Percentiles rank a stretch among this genome's conserved stretches.
Evolutionary conservation across 2,888 invertebrate genomes (phyloP).

Genomic region (Acleris sparsana): DNA sequence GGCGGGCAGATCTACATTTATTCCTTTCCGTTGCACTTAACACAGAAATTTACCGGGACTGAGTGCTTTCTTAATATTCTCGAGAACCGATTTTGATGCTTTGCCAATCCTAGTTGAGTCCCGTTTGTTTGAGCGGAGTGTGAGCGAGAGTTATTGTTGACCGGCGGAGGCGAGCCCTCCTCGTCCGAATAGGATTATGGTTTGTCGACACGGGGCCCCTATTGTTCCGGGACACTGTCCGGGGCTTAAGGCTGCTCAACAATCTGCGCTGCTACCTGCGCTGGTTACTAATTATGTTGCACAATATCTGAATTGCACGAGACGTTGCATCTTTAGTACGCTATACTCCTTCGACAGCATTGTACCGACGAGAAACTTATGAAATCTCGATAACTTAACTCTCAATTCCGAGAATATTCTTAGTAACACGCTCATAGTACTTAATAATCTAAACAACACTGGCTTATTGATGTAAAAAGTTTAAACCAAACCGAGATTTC

Average conservation of each 20-base stretch:
- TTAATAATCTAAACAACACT: background rate
- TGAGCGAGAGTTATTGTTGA: slow-evolving; percentile 56
- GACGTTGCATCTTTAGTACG: background rate
- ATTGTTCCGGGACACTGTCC: slow-evolving; percentile 54
- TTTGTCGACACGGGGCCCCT: slow-evolving; percentile 53
- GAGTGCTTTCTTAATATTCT: background rate
- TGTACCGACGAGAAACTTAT: too few relatives aligned
- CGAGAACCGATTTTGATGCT: slow-evolving; percentile 1
- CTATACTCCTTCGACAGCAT: background rate
- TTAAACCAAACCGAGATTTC: too few relatives aligned
- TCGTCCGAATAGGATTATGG: slow-evolving; percentile 64
- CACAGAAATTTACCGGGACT: too few relatives aligned
- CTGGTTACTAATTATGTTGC: slow-evolving; percentile 34
- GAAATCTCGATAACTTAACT: background rate
- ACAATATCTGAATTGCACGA: background rate
- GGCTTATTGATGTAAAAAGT: too few relatives aligned
- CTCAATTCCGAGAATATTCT: too few relatives aligned
- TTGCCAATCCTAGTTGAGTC: slow-evolving; percentile 9
- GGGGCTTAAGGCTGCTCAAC: slow-evolving; percentile 40
- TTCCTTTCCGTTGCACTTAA: too few relatives aligned
- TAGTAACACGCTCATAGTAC: background rate
- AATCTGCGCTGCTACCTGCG: slow-evolving; percentile 34
- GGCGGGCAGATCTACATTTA: too few relatives aligned
- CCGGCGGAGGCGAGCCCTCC: slow-evolving; percentile 43
- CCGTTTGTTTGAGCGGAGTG: slow-evolving; percentile 30